phyloP scores from a whole-genome alignment of 2,888 invertebrate species.

The Omphaloscelis lunosa region DNA sequence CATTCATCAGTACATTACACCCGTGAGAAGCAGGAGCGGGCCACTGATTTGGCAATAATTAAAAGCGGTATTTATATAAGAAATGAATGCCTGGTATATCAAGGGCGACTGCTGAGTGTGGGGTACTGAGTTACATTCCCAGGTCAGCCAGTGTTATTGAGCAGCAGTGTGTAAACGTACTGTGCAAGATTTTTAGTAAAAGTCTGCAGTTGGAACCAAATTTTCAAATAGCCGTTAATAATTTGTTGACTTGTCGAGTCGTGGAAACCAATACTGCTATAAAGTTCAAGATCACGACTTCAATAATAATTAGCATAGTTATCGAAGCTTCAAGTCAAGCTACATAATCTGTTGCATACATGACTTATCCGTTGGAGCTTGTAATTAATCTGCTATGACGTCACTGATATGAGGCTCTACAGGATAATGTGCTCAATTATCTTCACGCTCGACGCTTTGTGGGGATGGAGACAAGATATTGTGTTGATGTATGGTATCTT shows the following conservation, averaged over 20 bases:
- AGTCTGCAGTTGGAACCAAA: no score
- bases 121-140: no score
- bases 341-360: slow-evolving; percentile 16
- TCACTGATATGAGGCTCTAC: slow-evolving; percentile 38
- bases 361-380: slow-evolving; percentile 34
- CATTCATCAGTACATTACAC: no score
- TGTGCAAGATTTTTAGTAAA: no score
- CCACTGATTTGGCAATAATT: no score
- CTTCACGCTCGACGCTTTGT: slow-evolving; percentile 43
- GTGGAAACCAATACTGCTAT: not conserved
- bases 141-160: no score
- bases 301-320: slow-evolving; percentile 23
- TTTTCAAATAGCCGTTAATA: no score
- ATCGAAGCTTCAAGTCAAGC: slow-evolving; percentile 12
- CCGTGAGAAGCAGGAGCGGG: no score
- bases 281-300: not conserved
- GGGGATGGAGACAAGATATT: not conserved
- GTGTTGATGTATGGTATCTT: slow-evolving; percentile 9
- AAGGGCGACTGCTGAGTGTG: no score
- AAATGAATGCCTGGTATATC: no score
- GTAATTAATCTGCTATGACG: slow-evolving; percentile 52
- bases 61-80: no score
- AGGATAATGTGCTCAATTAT: slow-evolving; percentile 38
- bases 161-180: no score
- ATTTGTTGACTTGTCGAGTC: not conserved